Percentiles rank a stretch among this genome's conserved stretches.
Conservation (phyloP, 2,113 vertebrate genomes). For the Psammodynastes pulverulentus region DNA sequence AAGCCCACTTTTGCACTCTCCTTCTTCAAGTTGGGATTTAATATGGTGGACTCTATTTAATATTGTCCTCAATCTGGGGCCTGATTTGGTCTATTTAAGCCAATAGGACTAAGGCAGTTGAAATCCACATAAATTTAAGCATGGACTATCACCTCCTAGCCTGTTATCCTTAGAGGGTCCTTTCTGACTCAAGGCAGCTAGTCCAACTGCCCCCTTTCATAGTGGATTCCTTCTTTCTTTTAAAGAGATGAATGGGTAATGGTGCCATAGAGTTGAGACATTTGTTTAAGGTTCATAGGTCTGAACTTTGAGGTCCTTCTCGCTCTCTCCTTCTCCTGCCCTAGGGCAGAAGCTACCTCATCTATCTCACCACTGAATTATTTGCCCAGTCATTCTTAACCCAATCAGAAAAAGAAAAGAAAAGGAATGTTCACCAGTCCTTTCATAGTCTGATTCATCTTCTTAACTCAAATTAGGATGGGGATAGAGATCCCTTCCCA, state of each 20-base stretch:
- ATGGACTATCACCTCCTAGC: background rate
- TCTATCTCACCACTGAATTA: background rate
- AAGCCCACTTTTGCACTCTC: too few species aligned
- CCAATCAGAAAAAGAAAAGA: background rate
- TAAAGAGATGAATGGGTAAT: background rate
- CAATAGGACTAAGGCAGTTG: background rate
- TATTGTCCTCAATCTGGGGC: background rate
- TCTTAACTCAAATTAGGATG: background rate
- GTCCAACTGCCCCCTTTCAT: background rate
- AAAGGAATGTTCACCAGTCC: background rate
- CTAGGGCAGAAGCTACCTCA: background rate
- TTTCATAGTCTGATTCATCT: background rate
- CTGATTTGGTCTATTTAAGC: background rate
- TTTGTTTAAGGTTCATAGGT: background rate
- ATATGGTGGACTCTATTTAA: background rate
- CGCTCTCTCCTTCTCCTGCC: background rate
- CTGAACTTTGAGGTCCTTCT: background rate
- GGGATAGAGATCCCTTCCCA: background rate
- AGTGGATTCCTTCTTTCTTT: background rate
- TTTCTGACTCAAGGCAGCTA: background rate
- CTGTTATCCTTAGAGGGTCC: background rate
- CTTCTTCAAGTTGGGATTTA: background rate
- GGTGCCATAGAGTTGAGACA: background rate
- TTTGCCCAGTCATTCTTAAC: background rate
- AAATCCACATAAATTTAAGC: background rate